Evolutionary conservation across 2,888 invertebrate species (phyloP).

Genomic region (Cremastobaeus sp.): DNA sequence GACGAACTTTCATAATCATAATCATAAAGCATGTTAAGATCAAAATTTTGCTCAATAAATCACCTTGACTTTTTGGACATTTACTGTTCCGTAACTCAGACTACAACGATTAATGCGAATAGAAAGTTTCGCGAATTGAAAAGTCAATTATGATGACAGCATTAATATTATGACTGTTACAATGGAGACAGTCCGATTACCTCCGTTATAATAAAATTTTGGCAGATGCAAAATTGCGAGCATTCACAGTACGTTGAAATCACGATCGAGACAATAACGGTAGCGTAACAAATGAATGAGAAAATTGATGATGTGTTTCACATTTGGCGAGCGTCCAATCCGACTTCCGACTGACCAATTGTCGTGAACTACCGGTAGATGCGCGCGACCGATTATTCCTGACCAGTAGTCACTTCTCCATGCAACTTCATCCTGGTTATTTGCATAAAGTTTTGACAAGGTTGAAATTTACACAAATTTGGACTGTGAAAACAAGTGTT

Average conservation of each 20-base stretch:
- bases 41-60: too few species aligned
- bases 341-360: constrained; percentile 49
- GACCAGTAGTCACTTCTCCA: constrained; percentile 17
- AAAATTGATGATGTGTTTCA: constrained; percentile 54
- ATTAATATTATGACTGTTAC: too few species aligned
- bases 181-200: too few species aligned
- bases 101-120: too few species aligned
- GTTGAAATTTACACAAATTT: constrained; percentile 39
- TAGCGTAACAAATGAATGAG: constrained; percentile 37
- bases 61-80: too few species aligned
- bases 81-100: too few species aligned
- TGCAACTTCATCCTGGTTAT: constrained; percentile 37
- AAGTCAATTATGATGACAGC: too few species aligned
- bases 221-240: constrained; percentile 6
- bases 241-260: not conserved
- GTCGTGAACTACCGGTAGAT: constrained; percentile 22
- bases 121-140: too few species aligned
- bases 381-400: constrained; percentile 23
- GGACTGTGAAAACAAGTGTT: too few species aligned
- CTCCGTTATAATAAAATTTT: constrained; percentile 15
- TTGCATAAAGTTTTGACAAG: constrained; percentile 42
- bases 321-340: constrained; percentile 51
- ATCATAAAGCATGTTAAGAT: too few species aligned
- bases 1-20: too few species aligned
- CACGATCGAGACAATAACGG: constrained; percentile 12